Percentiles rank a stretch among this genome's conserved stretches.
Conservation (phyloP, 2,113 vertebrate species). For the Nesogale talazaci region DNA sequence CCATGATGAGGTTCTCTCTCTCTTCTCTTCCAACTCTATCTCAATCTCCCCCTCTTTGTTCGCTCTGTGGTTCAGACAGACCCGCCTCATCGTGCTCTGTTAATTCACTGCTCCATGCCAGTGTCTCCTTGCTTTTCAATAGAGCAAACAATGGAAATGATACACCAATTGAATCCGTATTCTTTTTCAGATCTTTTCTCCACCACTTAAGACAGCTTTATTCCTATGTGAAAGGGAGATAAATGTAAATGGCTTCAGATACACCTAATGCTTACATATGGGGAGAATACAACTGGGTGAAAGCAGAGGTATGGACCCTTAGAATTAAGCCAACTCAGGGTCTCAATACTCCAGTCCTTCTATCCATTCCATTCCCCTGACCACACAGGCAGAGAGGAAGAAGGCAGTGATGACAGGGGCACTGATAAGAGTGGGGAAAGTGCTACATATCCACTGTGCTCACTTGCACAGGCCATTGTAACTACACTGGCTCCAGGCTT, state of each 20-base stretch:
- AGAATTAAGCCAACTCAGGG: slow-evolving; percentile 8
- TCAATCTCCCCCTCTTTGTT: no score
- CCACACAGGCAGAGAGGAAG: neutral
- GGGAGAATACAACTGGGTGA: neutral
- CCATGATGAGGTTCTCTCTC: no score
- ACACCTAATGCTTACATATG: neutral
- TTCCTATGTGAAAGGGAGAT: neutral
- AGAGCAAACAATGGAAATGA: slow-evolving; percentile 23
- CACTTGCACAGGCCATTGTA: neutral
- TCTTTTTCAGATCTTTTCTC: slow-evolving; percentile 24
- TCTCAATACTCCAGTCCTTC: neutral
- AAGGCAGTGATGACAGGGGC: neutral
- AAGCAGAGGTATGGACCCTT: neutral
- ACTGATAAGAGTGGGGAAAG: neutral
- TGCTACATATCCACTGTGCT: neutral
- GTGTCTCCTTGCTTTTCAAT: neutral
- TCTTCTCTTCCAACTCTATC: no score
- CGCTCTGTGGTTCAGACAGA: no score
- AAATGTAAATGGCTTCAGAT: neutral
- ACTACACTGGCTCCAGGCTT: neutral
- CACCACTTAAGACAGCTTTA: neutral
- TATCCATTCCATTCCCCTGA: neutral
- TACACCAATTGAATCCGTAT: neutral
- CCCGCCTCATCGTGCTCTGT: no score
- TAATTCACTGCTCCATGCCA: no score